Evolutionary conservation across 2,113 vertebrate genomes (phyloP).

Genomic region (Gobiocypris rarus): DNA sequence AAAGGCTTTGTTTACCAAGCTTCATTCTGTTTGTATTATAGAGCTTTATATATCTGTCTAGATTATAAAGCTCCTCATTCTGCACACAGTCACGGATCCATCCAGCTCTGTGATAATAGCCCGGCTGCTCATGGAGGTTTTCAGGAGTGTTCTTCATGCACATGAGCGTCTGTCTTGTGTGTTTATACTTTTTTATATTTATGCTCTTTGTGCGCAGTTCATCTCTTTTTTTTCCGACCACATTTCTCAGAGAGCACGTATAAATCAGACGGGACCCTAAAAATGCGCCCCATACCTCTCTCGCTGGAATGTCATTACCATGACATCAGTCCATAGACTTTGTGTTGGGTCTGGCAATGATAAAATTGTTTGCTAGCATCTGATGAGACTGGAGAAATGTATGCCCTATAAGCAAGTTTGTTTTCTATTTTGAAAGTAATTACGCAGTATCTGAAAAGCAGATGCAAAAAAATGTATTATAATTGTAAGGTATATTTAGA

Average conservation of each 20-base stretch:
- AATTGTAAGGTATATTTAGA: background rate
- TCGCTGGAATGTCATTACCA: constrained; percentile 7
- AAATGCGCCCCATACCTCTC: background rate
- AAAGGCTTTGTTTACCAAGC: constrained; percentile 19
- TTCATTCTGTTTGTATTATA: constrained; percentile 22
- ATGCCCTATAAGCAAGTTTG: background rate
- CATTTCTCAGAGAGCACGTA: constrained; percentile 2
- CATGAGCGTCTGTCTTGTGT: background rate
- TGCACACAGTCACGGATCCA: background rate
- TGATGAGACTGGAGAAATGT: background rate
- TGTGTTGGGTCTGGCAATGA: background rate
- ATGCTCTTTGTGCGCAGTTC: background rate
- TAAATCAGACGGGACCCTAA: background rate
- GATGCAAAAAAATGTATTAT: background rate
- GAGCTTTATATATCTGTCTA: constrained; percentile 29
- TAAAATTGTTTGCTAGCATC: background rate
- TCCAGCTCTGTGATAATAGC: background rate
- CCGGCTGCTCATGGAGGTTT: background rate
- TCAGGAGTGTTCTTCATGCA: constrained; percentile 2
- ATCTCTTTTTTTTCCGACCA: background rate
- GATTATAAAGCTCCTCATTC: constrained; percentile 17
- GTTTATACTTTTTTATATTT: background rate
- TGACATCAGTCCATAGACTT: constrained; percentile 32
- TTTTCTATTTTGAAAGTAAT: background rate
- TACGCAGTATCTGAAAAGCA: background rate